Percentiles rank a stretch among this genome's conserved stretches.
phyloP scores from a whole-genome alignment of 64 coral and sea anemone genomes.

The Cladopsammia gracilis region DNA sequence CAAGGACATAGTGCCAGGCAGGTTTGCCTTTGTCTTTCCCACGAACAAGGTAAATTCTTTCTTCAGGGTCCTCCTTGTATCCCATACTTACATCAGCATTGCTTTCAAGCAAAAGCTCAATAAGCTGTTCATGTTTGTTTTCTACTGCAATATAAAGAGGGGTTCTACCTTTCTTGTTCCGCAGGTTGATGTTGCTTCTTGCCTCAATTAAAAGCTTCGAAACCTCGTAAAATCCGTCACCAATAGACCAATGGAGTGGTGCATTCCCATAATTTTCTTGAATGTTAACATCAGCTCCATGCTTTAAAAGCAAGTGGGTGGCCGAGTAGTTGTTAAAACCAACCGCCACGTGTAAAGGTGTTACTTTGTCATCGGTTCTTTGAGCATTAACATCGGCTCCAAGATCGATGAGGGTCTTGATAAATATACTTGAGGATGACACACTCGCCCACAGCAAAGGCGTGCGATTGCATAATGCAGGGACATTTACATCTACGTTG shows the following conservation, averaged over 20 bases:
- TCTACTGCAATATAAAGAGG: not conserved
- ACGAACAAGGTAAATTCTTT: not conserved
- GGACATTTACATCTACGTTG: not conserved
- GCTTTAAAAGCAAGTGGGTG: not conserved
- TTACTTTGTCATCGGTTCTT: not conserved
- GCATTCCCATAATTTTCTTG: not conserved
- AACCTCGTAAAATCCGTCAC: not conserved
- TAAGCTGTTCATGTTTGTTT: not conserved
- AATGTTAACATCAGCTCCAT: not conserved
- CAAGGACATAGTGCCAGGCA: not conserved
- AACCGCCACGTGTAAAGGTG: not conserved
- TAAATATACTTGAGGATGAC: not conserved
- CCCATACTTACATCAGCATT: not conserved
- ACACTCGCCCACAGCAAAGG: not conserved
- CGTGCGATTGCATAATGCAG: not conserved
- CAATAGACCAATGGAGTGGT: not conserved
- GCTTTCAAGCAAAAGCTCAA: not conserved
- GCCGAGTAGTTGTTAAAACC: not conserved
- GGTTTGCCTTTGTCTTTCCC: not conserved
- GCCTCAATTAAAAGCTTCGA: not conserved
- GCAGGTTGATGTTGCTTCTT: not conserved
- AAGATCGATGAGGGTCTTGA: not conserved
- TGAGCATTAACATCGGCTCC: not conserved
- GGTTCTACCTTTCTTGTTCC: not conserved
- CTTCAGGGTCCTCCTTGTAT: not conserved